phyloP scores from a whole-genome alignment of 2,888 invertebrate genomes.

The Drosophila peninsularis region DNA sequence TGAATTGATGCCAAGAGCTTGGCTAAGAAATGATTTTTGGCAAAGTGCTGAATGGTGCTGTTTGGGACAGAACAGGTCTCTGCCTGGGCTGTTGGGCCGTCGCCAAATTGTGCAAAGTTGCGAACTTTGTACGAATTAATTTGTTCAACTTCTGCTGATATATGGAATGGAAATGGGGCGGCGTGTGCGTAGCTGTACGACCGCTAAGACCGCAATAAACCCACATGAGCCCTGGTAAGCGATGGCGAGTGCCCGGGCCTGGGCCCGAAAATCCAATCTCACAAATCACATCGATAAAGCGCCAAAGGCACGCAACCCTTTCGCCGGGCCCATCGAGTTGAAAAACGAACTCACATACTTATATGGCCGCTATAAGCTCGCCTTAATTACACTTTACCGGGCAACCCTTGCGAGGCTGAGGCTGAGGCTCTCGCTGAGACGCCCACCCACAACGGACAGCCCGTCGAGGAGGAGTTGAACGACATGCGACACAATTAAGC shows the following conservation, averaged over 20 bases:
- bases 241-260: conserved; percentile 42
- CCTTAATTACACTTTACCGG: conserved; percentile 69
- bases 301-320: conserved; percentile 75
- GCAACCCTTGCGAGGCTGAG: conserved; percentile 47
- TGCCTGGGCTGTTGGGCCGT: conserved; percentile 29
- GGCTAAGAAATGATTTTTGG: conserved; percentile 51
- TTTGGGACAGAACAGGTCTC: conserved; percentile 20
- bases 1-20: conserved; percentile 51
- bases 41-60: conserved; percentile 41
- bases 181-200: conserved; percentile 19
- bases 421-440: conserved; percentile 12
- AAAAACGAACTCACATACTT: conserved; percentile 27
- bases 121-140: conserved; percentile 70
- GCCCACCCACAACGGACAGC: conserved; percentile 31
- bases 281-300: conserved; percentile 81
- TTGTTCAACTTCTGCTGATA: conserved; percentile 67
- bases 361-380: conserved; percentile 73
- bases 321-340: conserved; percentile 43
- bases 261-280: conserved; percentile 71
- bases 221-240: conserved; percentile 70
- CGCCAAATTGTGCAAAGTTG: conserved; percentile 72
- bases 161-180: conserved; percentile 30
- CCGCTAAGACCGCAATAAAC: conserved; percentile 77
- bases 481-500: conserved; percentile 73
- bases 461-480: conserved; percentile 16